phyloP scores from a whole-genome alignment of 1,140 invertebrate species.

The Paralvinella palmiformis region DNA sequence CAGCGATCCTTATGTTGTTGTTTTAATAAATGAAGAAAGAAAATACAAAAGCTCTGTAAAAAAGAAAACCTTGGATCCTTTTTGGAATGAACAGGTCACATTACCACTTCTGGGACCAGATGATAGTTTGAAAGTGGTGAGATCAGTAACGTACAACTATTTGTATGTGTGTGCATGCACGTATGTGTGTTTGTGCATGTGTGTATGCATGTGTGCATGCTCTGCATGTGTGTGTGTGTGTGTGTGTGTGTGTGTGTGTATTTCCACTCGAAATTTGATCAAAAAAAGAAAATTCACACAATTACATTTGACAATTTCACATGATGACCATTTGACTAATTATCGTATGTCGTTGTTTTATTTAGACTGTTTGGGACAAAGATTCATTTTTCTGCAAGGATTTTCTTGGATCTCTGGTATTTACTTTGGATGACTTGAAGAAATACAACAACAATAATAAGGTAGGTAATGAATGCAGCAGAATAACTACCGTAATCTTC shows the following conservation, averaged over 20 bases:
- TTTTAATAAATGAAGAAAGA: constrained; percentile 53
- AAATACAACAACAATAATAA: constrained; percentile 24
- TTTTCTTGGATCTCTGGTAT: constrained; percentile 54
- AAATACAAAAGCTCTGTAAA: constrained; percentile 56
- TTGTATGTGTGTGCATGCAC: neutral
- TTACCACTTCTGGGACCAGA: constrained; percentile 51
- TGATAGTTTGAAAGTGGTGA: constrained; percentile 54
- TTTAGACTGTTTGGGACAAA: constrained; percentile 56
- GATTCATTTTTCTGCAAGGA: constrained; percentile 56
- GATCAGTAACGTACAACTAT: constrained; percentile 17
- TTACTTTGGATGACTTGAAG: constrained; percentile 52
- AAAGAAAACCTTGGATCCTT: constrained; percentile 57
- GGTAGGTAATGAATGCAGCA: too few relatives aligned
- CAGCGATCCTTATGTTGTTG: constrained; percentile 57
- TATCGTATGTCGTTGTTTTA: constrained; percentile 14
- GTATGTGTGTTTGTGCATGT: neutral
- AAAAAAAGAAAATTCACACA: neutral
- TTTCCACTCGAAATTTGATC: neutral
- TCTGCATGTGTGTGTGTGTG: neutral
- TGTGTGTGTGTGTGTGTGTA: neutral
- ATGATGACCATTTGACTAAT: neutral
- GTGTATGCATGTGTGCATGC: neutral
- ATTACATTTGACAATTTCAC: neutral
- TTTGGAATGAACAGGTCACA: constrained; percentile 57
- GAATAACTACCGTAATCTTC: too few relatives aligned